phyloP scores from a whole-genome alignment of 53 echinoderm and acorn worm species.

The Stichopus horrens region DNA sequence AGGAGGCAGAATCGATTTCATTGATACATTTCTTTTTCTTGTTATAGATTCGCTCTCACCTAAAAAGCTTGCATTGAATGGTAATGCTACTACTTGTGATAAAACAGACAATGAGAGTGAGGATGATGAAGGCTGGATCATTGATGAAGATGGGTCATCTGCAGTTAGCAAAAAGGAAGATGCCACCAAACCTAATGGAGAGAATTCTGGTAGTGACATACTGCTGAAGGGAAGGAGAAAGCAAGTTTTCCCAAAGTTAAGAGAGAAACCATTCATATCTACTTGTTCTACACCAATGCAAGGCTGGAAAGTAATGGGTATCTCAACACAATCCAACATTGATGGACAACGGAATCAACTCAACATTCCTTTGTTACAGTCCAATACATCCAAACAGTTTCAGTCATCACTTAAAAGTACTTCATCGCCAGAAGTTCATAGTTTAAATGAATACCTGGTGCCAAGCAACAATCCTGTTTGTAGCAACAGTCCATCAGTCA shows the following conservation, averaged over 20 bases:
- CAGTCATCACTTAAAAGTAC: neutral
- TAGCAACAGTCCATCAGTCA: no score
- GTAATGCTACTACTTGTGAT: slow-evolving; percentile 18
- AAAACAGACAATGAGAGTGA: neutral
- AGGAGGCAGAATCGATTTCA: no score
- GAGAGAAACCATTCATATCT: neutral
- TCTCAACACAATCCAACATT: neutral
- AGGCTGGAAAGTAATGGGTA: slow-evolving; percentile 14
- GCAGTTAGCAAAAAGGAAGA: neutral
- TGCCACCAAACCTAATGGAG: neutral
- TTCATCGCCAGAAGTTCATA: neutral
- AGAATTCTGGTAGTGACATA: neutral
- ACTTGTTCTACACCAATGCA: slow-evolving; percentile 33
- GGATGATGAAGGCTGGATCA: slow-evolving; percentile 42
- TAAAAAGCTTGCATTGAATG: slow-evolving; percentile 32
- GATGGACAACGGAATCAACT: neutral
- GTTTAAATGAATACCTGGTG: neutral
- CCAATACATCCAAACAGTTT: neutral
- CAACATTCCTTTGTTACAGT: neutral
- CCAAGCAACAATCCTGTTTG: neutral
- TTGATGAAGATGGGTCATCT: neutral
- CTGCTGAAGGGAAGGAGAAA: slow-evolving; percentile 24
- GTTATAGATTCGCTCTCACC: slow-evolving; percentile 19
- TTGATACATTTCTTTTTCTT: neutral
- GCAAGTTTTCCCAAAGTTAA: slow-evolving; percentile 27